Evolutionary conservation across 2,797 vertebrate genomes (phyloP).

Genomic region (Phoebastria nigripes): DNA sequence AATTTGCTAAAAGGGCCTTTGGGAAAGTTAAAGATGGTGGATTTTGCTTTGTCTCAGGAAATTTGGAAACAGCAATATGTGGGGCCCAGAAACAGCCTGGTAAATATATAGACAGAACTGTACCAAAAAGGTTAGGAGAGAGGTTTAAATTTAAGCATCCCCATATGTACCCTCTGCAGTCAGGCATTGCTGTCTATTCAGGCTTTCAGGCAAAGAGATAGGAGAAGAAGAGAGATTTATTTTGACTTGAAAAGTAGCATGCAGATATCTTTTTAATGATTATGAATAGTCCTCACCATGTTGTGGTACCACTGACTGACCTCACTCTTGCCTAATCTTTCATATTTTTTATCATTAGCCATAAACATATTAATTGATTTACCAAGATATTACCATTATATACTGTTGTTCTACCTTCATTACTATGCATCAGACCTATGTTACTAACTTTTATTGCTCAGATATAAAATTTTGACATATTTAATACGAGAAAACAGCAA

Average conservation of each 20-base stretch:
- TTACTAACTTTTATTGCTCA: conserved; percentile 41
- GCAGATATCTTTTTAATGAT: not conserved
- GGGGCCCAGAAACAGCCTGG: not conserved
- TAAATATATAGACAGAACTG: not conserved
- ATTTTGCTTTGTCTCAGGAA: not conserved
- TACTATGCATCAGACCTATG: conserved; percentile 34
- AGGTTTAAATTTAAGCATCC: not conserved
- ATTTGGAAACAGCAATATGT: not conserved
- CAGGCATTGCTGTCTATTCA: not conserved
- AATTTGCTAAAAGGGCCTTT: not conserved
- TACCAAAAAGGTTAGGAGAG: not conserved
- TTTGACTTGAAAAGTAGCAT: not conserved
- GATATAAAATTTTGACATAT: conserved; percentile 47
- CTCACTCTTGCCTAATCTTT: conserved; percentile 5
- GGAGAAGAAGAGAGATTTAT: not conserved
- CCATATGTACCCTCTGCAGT: not conserved
- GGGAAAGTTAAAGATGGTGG: not conserved
- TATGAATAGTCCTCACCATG: not conserved
- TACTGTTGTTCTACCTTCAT: conserved; percentile 9
- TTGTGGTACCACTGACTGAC: not conserved
- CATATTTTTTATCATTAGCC: conserved; percentile 9
- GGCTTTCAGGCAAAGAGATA: not conserved
- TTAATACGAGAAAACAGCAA: conserved; percentile 49
- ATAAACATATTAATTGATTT: conserved; percentile 60
- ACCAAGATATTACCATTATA: not conserved